These are phyloP conservation scores for Aethes cnicana DNA, from an alignment of 2,888 invertebrate genomes.

Conservation along the genomic window DNA sequence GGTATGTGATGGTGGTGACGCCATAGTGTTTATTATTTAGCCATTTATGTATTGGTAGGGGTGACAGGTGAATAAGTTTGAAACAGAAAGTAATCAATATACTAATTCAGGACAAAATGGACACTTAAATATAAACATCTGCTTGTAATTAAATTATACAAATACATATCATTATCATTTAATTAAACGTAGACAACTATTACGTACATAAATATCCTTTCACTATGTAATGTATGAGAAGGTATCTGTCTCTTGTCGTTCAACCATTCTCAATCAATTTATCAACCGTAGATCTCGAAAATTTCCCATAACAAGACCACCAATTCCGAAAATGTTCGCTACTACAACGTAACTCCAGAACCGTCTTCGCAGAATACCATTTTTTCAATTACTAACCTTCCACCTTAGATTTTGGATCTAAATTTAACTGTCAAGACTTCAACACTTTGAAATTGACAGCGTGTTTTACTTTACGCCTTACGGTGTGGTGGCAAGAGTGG, in stretches of 20 bases:
- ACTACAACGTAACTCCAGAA: slow-evolving; percentile 43
- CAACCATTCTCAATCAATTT: slow-evolving; percentile 5
- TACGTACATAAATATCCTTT: too few relatives aligned
- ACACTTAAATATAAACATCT: too few relatives aligned
- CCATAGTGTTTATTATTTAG: too few relatives aligned
- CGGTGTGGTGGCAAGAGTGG: slow-evolving; percentile 39
- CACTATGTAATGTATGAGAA: too few relatives aligned
- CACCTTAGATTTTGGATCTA: slow-evolving; percentile 38
- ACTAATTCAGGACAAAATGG: too few relatives aligned
- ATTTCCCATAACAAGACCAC: slow-evolving; percentile 41
- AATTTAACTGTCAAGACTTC: slow-evolving; percentile 39
- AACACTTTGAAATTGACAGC: slow-evolving; percentile 25
- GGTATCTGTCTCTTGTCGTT: neutral
- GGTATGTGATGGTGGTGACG: too few relatives aligned
- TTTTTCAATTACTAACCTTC: slow-evolving; percentile 37
- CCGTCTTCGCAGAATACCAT: slow-evolving; percentile 29
- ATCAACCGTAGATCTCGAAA: slow-evolving; percentile 1
- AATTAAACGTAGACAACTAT: too few relatives aligned
- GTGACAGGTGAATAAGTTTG: too few relatives aligned
- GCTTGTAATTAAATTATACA: too few relatives aligned
- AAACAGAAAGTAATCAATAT: too few relatives aligned
- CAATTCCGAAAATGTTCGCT: slow-evolving; percentile 49
- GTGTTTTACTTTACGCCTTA: slow-evolving; percentile 42
- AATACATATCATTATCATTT: too few relatives aligned
- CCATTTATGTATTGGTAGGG: too few relatives aligned